Percentiles rank a stretch among this genome's conserved stretches.
These are phyloP conservation scores for Prosapia bicincta DNA, from an alignment of 2,888 invertebrate genomes.

Conservation along the genomic window DNA sequence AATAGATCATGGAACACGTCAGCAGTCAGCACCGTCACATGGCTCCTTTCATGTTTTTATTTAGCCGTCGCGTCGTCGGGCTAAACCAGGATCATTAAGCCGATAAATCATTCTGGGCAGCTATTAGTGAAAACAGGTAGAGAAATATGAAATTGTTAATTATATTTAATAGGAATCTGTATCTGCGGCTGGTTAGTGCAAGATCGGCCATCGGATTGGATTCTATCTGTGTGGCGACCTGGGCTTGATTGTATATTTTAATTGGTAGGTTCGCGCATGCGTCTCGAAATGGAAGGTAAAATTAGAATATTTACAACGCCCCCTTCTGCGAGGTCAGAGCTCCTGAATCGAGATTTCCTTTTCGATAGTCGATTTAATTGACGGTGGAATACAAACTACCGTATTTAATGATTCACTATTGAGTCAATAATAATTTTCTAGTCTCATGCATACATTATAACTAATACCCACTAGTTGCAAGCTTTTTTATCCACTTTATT, in stretches of 20 bases:
- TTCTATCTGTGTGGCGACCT: background rate
- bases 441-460: too few relatives aligned
- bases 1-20: background rate
- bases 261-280: background rate
- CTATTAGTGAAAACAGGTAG: background rate
- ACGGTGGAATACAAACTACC: too few relatives aligned
- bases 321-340: background rate
- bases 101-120: background rate
- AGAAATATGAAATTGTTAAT: conserved; percentile 2
- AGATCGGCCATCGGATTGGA: background rate
- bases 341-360: background rate
- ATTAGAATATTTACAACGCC: background rate
- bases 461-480: too few relatives aligned
- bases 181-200: background rate
- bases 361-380: background rate
- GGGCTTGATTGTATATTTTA: background rate
- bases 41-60: background rate
- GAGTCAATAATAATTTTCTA: too few relatives aligned
- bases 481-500: too few relatives aligned
- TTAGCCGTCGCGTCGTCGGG: background rate
- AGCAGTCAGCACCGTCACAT: background rate
- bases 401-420: too few relatives aligned
- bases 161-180: background rate
- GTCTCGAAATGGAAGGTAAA: background rate
- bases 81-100: background rate